A percentile compares a stretch with the other conserved stretches of the same genome.
phyloP scores from a whole-genome alignment of 2,888 invertebrate genomes.

The Caenorhabditis afra region DNA sequence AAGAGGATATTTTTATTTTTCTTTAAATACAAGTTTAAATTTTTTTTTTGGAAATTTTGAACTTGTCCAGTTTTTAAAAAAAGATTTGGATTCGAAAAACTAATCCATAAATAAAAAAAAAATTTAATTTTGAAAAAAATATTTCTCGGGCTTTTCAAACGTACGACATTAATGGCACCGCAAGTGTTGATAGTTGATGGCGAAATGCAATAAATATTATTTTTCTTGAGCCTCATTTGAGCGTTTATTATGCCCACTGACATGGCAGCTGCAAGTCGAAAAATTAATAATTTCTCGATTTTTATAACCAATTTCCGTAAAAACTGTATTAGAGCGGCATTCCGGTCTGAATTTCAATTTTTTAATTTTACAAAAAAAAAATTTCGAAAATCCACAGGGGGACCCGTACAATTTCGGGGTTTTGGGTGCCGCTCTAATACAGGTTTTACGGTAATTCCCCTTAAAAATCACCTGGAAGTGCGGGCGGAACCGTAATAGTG shows the following conservation, averaged over 20 bases:
- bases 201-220: slow-evolving; percentile 83
- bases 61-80: too few relatives aligned
- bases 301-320: too few relatives aligned
- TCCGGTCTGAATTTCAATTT: not conserved
- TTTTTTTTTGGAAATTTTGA: too few relatives aligned
- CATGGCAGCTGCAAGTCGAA: slow-evolving; percentile 82
- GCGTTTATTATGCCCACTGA: slow-evolving; percentile 83
- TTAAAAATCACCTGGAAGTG: slow-evolving; percentile 85
- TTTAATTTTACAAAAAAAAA: not conserved
- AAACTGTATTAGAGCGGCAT: too few relatives aligned
- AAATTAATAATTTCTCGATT: not conserved
- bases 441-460: too few relatives aligned
- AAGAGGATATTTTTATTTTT: too few relatives aligned
- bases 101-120: too few relatives aligned
- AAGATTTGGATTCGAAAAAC: too few relatives aligned
- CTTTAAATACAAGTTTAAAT: too few relatives aligned
- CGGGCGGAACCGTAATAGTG: slow-evolving; percentile 94
- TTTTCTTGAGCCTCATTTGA: slow-evolving; percentile 82
- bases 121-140: not conserved
- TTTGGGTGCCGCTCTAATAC: too few relatives aligned
- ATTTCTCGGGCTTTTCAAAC: slow-evolving; percentile 1
- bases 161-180: slow-evolving; percentile 82
- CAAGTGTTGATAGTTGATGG: slow-evolving; percentile 83
- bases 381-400: not conserved
- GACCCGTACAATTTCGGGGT: too few relatives aligned